Base-by-base conservation (phyloP, 1,140 invertebrate species). In the Sycobia sp. region DNA sequence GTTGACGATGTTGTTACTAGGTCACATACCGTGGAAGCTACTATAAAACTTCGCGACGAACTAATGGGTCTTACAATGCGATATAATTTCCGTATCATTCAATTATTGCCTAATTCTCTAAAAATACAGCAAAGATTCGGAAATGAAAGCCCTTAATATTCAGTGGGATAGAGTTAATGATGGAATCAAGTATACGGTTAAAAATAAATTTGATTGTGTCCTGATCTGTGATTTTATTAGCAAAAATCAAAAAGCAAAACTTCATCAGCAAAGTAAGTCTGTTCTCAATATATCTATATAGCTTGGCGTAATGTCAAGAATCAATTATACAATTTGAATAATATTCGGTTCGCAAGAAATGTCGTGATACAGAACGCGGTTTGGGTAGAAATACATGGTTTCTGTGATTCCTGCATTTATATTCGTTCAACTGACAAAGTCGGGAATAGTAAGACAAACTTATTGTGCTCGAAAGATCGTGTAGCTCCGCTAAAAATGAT, bases 401-500 rank as follows among this genome's bases (percentile, higher is more conserved):
- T 55, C 23, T 55, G 38, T 1, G 43, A 62, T 14, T 39, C 51
- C 0, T 62, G 43, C 16, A 16, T 62, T 1, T 56, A 56, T 14
- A 18, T 63, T 20, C 41, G 51, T 14, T 46, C 61, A 13, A 50
- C n/a, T 0, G 32, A 47, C 4, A 34, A 7, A n/a, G 32, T 46
- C 0, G 53, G 43, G 41, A 27, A 13, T 0, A 14, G n/a, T 47
- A n/a, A 18, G 4, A 34, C 34, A 0, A 38, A 44, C 29, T 29
- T 59, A 22, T 10, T 49, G 11, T 59, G 46, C 13, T 44, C 55
- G 2, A 58, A 59, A 54, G 38, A 11, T 13, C 38, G 62, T 2
- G 56, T 65, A 0, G 56, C 49, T 2, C 56, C 56, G 3, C 22
- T 65, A 13, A 65, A 59, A 29, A 49, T 27, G 13, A 59, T 53